Evolutionary conservation across 2,888 invertebrate genomes (phyloP).

Genomic region (Prosapia bicincta): DNA sequence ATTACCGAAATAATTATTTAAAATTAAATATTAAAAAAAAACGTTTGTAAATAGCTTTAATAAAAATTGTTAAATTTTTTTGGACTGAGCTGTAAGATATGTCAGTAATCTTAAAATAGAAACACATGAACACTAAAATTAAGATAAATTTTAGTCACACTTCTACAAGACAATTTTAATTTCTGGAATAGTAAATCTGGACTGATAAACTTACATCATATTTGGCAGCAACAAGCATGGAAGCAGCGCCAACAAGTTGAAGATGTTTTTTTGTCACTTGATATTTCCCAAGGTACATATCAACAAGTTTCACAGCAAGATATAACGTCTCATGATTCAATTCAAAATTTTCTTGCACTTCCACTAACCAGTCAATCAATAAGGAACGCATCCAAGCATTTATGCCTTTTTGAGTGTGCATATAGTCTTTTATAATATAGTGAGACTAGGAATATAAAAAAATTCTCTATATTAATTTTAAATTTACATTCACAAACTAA

Average conservation of each 20-base stretch:
- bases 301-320: conserved; percentile 92
- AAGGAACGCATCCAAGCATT: conserved; percentile 80
- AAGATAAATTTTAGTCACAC: too few species aligned
- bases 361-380: conserved; percentile 98
- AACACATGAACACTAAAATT: too few species aligned
- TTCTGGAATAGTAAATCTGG: too few species aligned
- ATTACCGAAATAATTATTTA: too few species aligned
- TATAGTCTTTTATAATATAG: conserved; percentile 78
- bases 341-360: conserved; percentile 96
- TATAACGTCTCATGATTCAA: conserved; percentile 98
- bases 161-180: too few species aligned
- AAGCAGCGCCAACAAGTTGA: conserved; percentile 88
- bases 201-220: conserved; percentile 86
- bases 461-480: conserved; percentile 16
- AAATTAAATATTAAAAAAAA: too few species aligned
- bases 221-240: conserved; percentile 92
- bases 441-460: conserved; percentile 50
- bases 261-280: conserved; percentile 71
- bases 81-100: too few species aligned
- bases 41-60: too few species aligned
- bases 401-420: conserved; percentile 72
- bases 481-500: conserved; percentile 19
- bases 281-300: conserved; percentile 73
- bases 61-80: too few species aligned
- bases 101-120: too few species aligned